A percentile compares a stretch with the other conserved stretches of the same genome.
Evolutionary conservation across 1,140 invertebrate species (phyloP).

Genomic region (Stegodyphus dumicola): DNA sequence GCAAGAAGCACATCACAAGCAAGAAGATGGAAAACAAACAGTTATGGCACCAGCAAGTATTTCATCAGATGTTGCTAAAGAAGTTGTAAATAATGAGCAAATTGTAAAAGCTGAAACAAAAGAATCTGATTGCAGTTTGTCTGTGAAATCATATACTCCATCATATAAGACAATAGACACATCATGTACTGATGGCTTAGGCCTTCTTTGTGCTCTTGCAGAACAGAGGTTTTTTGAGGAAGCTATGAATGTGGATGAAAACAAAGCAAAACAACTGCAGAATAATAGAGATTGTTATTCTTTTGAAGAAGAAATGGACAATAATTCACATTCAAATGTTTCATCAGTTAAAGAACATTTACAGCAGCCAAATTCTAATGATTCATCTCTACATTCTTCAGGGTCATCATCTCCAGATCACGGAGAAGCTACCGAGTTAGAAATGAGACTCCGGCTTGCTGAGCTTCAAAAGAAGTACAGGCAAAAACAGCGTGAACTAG

Average conservation of each 20-base stretch:
- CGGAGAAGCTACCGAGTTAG: slow-evolving; percentile 72
- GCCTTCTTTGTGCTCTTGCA: slow-evolving; percentile 84
- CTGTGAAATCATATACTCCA: slow-evolving; percentile 22
- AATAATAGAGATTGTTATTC: neutral
- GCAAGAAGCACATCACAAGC: slow-evolving; percentile 62
- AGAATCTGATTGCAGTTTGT: neutral
- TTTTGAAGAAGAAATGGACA: slow-evolving; percentile 23
- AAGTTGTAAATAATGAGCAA: neutral
- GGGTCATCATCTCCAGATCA: slow-evolving; percentile 48
- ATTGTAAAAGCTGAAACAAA: neutral
- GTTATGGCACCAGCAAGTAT: neutral
- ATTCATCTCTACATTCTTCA: slow-evolving; percentile 31
- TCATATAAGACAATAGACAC: slow-evolving; percentile 46
- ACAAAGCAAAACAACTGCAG: slow-evolving; percentile 3
- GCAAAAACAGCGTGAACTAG: slow-evolving; percentile 83
- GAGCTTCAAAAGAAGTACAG: slow-evolving; percentile 83
- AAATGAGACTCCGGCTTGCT: slow-evolving; percentile 82
- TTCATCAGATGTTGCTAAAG: neutral
- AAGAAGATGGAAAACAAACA: slow-evolving; percentile 24
- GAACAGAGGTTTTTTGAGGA: slow-evolving; percentile 86
- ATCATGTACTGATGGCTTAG: slow-evolving; percentile 72
- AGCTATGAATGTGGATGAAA: slow-evolving; percentile 67
- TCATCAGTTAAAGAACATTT: slow-evolving; percentile 13
- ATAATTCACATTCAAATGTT: neutral
- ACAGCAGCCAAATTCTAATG: slow-evolving; percentile 20